phyloP scores from a whole-genome alignment of 2,113 vertebrate genomes.

The Connochaetes taurinus region DNA sequence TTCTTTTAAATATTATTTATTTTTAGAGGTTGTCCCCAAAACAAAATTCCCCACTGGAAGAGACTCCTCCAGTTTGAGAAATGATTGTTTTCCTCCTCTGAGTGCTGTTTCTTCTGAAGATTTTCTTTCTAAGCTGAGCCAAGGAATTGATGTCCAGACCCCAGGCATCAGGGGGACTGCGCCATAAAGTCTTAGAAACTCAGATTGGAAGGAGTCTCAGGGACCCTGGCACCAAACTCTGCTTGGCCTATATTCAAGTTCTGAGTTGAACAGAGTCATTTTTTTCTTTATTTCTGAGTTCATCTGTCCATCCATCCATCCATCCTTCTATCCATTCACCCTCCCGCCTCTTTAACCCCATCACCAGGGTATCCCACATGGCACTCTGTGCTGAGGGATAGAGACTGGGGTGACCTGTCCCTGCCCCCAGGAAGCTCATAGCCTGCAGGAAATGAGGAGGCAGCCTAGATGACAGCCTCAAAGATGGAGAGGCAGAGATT shows the following conservation, averaged over 20 bases:
- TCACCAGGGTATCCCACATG: too few species aligned
- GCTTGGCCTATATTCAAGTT: background rate
- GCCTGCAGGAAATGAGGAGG: background rate
- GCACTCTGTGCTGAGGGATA: background rate
- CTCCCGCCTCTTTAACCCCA: accelerated
- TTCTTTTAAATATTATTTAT: background rate
- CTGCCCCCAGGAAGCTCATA: background rate
- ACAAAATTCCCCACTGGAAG: background rate
- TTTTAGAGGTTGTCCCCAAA: background rate
- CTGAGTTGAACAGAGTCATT: background rate
- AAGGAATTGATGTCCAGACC: background rate
- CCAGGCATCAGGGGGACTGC: background rate
- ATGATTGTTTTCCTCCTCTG: background rate
- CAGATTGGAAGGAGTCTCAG: background rate
- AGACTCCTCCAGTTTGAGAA: background rate
- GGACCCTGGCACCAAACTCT: background rate
- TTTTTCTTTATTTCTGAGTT: background rate
- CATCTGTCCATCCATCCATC: background rate
- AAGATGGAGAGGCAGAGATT: background rate
- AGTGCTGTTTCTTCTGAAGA: background rate
- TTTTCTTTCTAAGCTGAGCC: background rate
- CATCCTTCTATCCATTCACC: background rate
- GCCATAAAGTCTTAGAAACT: background rate
- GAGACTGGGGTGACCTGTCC: background rate
- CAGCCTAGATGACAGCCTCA: background rate